Evolutionary conservation across 1,140 invertebrate species (phyloP), one percentile per base, ranked within the genome.

Genomic region (Sinella curviseta): DNA sequence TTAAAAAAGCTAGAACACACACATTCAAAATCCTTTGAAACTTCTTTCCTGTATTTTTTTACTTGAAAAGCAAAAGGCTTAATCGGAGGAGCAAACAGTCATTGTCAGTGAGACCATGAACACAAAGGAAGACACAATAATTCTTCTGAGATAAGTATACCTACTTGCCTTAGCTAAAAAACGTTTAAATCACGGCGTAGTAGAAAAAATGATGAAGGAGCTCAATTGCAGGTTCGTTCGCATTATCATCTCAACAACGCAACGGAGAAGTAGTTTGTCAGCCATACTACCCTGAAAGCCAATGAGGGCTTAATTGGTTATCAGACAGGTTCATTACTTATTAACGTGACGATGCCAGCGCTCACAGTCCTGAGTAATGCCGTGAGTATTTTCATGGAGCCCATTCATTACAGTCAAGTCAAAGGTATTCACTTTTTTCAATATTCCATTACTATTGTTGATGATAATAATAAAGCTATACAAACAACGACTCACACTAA

Each of bases 101-200:
- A 31, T 70, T 60, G 55, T 60, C 24, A 60, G 55, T 60, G 55
- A 60, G 55, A 60, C 4, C 55, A 60, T 60, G 55, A 60, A 60
- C 14, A 26, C 55, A 60, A 14, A 60, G 3, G n/a, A 12, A 60
- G 3, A 60, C 55, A 24, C n/a, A n/a, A n/a, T n/a, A n/a, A n/a
- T n/a, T n/a, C n/a, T n/a, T n/a, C n/a, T n/a, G n/a, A n/a, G n/a
- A n/a, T n/a, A n/a, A n/a, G n/a, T n/a, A n/a, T n/a, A n/a, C n/a
- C n/a, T n/a, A n/a, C n/a, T n/a, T n/a, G n/a, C n/a, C n/a, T n/a
- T n/a, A n/a, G n/a, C n/a, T n/a, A n/a, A n/a, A n/a, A n/a, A n/a
- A n/a, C n/a, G n/a, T n/a, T n/a, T n/a, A n/a, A n/a, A n/a, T n/a
- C n/a, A n/a, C n/a, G n/a, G n/a, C n/a, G n/a, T n/a, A n/a, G n/a